phyloP scores from a whole-genome alignment of 2,113 vertebrate genomes.

The Perca flavescens region DNA sequence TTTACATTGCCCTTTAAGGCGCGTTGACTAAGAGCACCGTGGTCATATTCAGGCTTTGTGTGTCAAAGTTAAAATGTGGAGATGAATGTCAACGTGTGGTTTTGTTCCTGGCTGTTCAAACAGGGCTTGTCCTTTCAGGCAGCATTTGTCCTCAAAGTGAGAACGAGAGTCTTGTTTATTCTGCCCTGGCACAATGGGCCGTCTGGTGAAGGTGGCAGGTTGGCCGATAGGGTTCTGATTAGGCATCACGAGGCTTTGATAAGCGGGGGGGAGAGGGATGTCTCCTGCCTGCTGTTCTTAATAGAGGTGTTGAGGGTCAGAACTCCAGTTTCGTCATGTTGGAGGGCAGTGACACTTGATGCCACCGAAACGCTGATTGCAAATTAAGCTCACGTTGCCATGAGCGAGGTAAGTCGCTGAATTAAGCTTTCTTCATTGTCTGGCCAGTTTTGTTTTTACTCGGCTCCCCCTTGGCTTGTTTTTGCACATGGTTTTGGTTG shows the following conservation, averaged over 20 bases:
- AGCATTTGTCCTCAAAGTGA: slow-evolving; percentile 58
- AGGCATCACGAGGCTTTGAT: slow-evolving; percentile 65
- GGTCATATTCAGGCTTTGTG: slow-evolving; percentile 69
- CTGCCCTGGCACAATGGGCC: slow-evolving; percentile 43
- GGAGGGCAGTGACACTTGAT: slow-evolving; percentile 12
- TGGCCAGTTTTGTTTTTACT: slow-evolving; percentile 13
- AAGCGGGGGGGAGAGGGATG: slow-evolving; percentile 40
- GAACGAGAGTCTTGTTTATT: slow-evolving; percentile 63
- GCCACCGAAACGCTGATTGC: slow-evolving; percentile 26
- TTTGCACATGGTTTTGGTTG: slow-evolving; percentile 45
- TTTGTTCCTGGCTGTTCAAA: slow-evolving; percentile 72
- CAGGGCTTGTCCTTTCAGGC: slow-evolving; percentile 63
- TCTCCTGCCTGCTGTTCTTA: slow-evolving; percentile 41
- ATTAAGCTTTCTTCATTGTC: not conserved
- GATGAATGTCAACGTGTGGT: slow-evolving; percentile 60
- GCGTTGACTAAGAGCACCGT: slow-evolving; percentile 24
- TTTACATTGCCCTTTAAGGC: slow-evolving; percentile 40
- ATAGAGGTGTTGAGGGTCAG: slow-evolving; percentile 49
- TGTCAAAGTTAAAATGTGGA: slow-evolving; percentile 45
- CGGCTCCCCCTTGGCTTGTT: slow-evolving; percentile 38
- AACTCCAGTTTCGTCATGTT: slow-evolving; percentile 49
- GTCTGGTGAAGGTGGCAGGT: slow-evolving; percentile 58
- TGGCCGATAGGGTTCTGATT: slow-evolving; percentile 69
- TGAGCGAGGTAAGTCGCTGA: slow-evolving; percentile 70
- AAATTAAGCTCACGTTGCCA: slow-evolving; percentile 50